phyloP scores from a whole-genome alignment of 2,888 invertebrate genomes.

The Eupeodes luniger region DNA sequence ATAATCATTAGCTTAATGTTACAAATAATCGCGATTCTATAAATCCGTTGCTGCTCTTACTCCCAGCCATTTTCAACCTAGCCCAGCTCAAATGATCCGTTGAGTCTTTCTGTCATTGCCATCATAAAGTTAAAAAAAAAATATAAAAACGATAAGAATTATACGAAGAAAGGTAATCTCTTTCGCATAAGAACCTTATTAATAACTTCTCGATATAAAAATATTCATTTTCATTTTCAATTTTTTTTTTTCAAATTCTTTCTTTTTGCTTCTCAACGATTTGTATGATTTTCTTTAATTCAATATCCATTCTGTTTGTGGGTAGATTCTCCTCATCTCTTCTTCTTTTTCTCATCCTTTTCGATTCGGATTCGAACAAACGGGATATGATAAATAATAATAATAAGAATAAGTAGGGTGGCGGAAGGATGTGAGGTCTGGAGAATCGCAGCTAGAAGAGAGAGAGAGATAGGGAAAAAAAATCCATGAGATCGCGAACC shows the following conservation, averaged over 20 bases:
- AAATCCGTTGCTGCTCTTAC: constrained; percentile 57
- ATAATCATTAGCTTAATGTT: constrained; percentile 73
- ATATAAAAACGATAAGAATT: constrained; percentile 58
- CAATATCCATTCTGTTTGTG: constrained; percentile 51
- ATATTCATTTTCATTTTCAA: constrained; percentile 72
- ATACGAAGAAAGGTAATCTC: constrained; percentile 59
- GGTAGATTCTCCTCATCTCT: too few relatives aligned
- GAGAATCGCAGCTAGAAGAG: constrained; percentile 9
- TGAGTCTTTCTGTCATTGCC: constrained; percentile 32
- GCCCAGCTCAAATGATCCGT: constrained; percentile 39
- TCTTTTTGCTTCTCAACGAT: constrained; percentile 33
- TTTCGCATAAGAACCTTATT: constrained; percentile 64
- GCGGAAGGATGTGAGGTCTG: constrained; percentile 31
- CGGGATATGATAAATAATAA: constrained; percentile 29
- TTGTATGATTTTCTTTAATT: constrained; percentile 67
- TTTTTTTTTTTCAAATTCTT: constrained; percentile 26
- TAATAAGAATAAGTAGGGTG: background rate
- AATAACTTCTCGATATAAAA: constrained; percentile 67
- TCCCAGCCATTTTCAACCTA: background rate
- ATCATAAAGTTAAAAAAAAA: constrained; percentile 13
- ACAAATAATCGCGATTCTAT: constrained; percentile 72
- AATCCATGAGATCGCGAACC: constrained; percentile 71
- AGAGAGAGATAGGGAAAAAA: background rate
- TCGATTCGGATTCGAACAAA: background rate
- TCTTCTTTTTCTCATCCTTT: background rate